Evolutionary conservation across 2,113 vertebrate species (phyloP).

Genomic region (Jaculus jaculus): DNA sequence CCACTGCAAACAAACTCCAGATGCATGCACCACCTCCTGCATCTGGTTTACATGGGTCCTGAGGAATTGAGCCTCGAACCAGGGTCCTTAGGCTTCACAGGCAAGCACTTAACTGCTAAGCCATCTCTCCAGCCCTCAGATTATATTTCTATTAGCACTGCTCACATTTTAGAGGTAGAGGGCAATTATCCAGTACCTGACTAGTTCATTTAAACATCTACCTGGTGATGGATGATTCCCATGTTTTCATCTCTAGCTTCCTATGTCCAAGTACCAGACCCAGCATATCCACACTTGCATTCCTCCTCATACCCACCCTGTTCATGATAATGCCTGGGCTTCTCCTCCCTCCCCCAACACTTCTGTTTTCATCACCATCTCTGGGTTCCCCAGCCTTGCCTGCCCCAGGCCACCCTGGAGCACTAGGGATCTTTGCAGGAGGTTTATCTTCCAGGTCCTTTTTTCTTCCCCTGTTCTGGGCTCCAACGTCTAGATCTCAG

Average conservation of each 20-base stretch:
- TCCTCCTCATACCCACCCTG: neutral
- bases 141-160: neutral
- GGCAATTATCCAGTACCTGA: neutral
- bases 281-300: neutral
- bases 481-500: neutral
- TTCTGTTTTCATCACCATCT: neutral
- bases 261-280: neutral
- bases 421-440: too few relatives aligned
- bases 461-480: neutral
- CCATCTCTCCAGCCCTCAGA: neutral
- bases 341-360: too few relatives aligned
- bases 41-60: too few relatives aligned
- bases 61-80: too few relatives aligned
- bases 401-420: neutral
- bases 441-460: neutral
- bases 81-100: too few relatives aligned
- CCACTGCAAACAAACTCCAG: too few relatives aligned
- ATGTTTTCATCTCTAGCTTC: neutral
- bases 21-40: too few relatives aligned
- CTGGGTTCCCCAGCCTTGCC: neutral
- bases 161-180: neutral
- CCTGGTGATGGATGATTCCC: neutral
- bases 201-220: neutral
- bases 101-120: neutral
- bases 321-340: rapidly evolving